Conservation (phyloP, 2,113 vertebrate species). For the Acanthochromis polyacanthus region DNA sequence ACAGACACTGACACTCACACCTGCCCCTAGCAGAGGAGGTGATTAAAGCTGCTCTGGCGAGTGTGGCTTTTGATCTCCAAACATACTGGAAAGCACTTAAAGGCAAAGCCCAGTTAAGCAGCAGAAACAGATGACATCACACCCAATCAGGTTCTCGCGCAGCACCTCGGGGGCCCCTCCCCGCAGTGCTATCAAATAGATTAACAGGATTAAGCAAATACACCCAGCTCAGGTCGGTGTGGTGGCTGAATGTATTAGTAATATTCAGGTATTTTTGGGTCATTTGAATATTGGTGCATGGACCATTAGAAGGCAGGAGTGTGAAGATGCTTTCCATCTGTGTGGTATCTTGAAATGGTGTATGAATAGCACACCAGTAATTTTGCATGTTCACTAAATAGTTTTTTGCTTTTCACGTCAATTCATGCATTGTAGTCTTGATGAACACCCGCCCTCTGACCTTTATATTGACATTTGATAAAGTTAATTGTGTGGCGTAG, state of each 20-base stretch:
- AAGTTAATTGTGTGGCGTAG: too few species aligned
- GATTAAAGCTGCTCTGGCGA: constrained; percentile 88
- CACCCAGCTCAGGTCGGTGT: constrained; percentile 44
- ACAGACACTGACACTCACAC: constrained; percentile 58
- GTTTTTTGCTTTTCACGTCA: too few species aligned
- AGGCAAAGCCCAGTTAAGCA: constrained; percentile 91
- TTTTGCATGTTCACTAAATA: too few species aligned
- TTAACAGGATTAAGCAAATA: constrained; percentile 89
- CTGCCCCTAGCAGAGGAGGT: constrained; percentile 87
- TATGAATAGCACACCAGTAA: too few species aligned
- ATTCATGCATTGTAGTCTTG: too few species aligned
- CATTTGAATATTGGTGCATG: constrained; percentile 46
- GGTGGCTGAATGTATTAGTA: constrained; percentile 32
- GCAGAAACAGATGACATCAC: constrained; percentile 94
- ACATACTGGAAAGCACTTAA: constrained; percentile 95
- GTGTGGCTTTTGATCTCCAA: constrained; percentile 93
- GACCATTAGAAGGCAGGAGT: constrained; percentile 28
- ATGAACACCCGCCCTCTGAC: too few species aligned
- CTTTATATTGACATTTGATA: too few species aligned
- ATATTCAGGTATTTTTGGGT: constrained; percentile 58
- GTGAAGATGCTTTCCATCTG: neutral
- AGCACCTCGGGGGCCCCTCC: constrained; percentile 88
- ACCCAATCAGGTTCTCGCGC: constrained; percentile 89
- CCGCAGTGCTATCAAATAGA: constrained; percentile 90
- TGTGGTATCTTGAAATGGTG: too few species aligned